These are phyloP conservation scores for Trogon melanurus DNA, from an alignment of 2,113 vertebrate species.

Conservation along the genomic window DNA sequence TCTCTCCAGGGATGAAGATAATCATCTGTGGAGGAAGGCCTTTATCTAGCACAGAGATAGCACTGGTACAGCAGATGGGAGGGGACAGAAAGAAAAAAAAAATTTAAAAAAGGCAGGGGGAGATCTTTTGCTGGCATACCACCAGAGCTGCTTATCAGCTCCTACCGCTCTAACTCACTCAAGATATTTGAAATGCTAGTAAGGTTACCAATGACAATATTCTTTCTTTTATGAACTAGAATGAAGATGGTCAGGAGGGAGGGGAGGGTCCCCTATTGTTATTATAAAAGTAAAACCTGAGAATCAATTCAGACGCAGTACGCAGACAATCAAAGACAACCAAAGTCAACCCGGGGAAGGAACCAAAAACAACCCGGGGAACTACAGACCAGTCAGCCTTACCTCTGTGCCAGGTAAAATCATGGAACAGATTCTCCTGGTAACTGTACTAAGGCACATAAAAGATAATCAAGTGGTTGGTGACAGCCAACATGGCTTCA, in stretches of 20 bases:
- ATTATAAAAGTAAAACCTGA: neutral
- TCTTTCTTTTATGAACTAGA: neutral
- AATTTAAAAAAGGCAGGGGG: neutral
- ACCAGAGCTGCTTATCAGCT: constrained; percentile 49
- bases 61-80: neutral
- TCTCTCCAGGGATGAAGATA: constrained; percentile 30
- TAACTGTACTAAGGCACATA: too few species aligned
- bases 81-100: too few species aligned
- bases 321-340: too few species aligned
- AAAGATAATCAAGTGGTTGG: too few species aligned
- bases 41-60: constrained; percentile 27
- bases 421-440: too few species aligned
- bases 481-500: too few species aligned
- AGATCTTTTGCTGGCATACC: constrained; percentile 26
- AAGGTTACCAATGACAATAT: neutral
- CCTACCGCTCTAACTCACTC: neutral
- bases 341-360: too few species aligned
- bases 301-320: neutral
- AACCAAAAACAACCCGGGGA: too few species aligned
- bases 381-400: too few species aligned
- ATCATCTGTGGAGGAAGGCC: constrained; percentile 25
- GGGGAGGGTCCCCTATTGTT: neutral
- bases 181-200: neutral
- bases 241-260: fast-evolving
- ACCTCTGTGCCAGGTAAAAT: too few species aligned